Evolutionary conservation across 2,113 vertebrate genomes (phyloP), one percentile per base, ranked within the genome.

Genomic region (Girardinichthys multiradiatus): DNA sequence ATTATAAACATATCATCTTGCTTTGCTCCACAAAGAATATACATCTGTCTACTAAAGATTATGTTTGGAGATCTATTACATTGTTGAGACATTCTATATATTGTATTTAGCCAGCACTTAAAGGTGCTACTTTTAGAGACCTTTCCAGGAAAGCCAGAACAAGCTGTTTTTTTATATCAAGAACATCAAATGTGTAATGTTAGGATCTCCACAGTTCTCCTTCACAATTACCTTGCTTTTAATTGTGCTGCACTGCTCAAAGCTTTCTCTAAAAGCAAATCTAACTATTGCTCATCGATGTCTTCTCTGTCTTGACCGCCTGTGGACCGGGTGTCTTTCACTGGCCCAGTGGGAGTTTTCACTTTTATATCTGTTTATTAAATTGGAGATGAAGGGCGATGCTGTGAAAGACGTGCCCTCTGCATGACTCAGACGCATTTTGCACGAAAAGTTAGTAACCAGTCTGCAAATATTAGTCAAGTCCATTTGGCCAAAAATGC

Each of bases 1-100:
- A 57, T 73, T 82, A 37, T 88, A 87, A 90, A 90, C 86, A 82
- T 65, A 35, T 4, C 4, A 29, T 68, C 26, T 1, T 45, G 58
- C 62, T 76, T 77, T 51, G 57, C 63, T 26, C n/a, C 8, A 45
- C 60, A 26, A 57, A 59, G 28, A 77, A 48, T 26, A 42, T 75
- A 78, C 45, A 76, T 66, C 57, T 57, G 33, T 74, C 67, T 79
- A 9, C 10, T 19, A 72, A 64, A 57, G 60, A 15, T 57, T 24
- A 1, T 68, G 70, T 80, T 72, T 74, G 33, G 66, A 76, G 42
- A 30, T 64, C 19, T 28, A 48, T 42, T 58, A 33, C 58, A 72
- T n/a, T 8, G 14, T 17, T 1, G 13, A 27, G 70, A 73, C 33
- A 63, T 29, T 27, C 71, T 61, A 60, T 68, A 70, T 31, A 29